Conservation (phyloP, 2,888 invertebrate species). For the Rotaria socialis region DNA sequence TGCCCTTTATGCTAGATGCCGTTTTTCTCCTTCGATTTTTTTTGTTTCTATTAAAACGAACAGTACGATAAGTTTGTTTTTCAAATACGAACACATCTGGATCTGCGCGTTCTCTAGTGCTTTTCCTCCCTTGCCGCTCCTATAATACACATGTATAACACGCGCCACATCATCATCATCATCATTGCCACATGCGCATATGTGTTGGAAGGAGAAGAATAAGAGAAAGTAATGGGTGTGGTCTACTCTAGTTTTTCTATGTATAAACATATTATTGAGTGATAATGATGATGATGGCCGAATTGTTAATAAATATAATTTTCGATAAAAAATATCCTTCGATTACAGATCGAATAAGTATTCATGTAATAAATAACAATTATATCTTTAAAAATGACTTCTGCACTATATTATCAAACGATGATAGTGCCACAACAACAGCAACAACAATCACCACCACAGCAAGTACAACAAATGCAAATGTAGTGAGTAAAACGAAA, state of each 20-base stretch:
- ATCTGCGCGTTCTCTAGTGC: neutral
- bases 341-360: neutral
- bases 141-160: neutral
- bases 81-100: neutral
- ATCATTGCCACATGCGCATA: neutral
- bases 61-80: neutral
- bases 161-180: neutral
- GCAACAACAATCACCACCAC: neutral
- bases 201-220: neutral
- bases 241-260: too few relatives aligned
- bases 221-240: neutral
- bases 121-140: neutral
- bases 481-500: neutral
- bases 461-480: neutral
- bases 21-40: neutral
- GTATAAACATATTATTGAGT: neutral
- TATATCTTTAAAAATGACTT: conserved; percentile 1
- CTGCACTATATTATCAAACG: conserved; percentile 24
- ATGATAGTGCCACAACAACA: neutral
- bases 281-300: neutral
- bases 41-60: neutral
- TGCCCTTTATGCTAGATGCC: neutral
- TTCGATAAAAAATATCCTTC: neutral
- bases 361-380: neutral
- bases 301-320: neutral